Conservation (phyloP, 2,888 invertebrate species). For the Orthosia gothica region DNA sequence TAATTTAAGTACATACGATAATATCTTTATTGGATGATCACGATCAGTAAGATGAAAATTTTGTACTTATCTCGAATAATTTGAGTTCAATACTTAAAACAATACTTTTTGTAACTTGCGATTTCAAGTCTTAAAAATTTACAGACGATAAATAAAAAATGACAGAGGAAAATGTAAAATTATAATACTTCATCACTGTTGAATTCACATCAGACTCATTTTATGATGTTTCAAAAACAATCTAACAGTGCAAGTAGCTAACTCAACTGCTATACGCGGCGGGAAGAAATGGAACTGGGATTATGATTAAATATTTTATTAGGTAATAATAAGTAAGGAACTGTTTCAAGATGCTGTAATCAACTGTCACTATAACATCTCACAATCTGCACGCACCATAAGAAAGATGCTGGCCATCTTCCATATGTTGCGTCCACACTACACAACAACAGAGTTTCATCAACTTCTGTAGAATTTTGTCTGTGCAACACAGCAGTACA, state of each 20-base stretch:
- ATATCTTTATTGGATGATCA: constrained; percentile 69
- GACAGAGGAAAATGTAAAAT: neutral
- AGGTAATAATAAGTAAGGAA: neutral
- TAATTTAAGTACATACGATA: constrained; percentile 56
- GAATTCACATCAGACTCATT: constrained; percentile 41
- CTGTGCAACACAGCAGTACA: too few species aligned
- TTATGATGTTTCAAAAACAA: constrained; percentile 19
- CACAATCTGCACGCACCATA: too few species aligned
- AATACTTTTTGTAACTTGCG: constrained; percentile 46
- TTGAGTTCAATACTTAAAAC: constrained; percentile 69
- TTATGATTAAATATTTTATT: constrained; percentile 9
- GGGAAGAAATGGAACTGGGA: constrained; percentile 61
- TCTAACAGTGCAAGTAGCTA: neutral
- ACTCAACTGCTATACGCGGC: constrained; percentile 56
- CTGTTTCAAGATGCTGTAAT: neutral
- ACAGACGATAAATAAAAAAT: neutral
- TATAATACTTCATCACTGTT: constrained; percentile 7
- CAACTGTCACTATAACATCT: neutral
- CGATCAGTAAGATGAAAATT: constrained; percentile 62
- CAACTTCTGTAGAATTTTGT: too few species aligned
- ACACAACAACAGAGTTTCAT: too few species aligned
- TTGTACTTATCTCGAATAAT: constrained; percentile 74
- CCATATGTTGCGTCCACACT: too few species aligned
- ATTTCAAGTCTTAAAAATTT: constrained; percentile 41
- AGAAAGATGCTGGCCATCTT: too few species aligned